These are phyloP conservation scores for Aegithalos caudatus DNA, from an alignment of 2,113 vertebrate genomes.

Conservation along the genomic window DNA sequence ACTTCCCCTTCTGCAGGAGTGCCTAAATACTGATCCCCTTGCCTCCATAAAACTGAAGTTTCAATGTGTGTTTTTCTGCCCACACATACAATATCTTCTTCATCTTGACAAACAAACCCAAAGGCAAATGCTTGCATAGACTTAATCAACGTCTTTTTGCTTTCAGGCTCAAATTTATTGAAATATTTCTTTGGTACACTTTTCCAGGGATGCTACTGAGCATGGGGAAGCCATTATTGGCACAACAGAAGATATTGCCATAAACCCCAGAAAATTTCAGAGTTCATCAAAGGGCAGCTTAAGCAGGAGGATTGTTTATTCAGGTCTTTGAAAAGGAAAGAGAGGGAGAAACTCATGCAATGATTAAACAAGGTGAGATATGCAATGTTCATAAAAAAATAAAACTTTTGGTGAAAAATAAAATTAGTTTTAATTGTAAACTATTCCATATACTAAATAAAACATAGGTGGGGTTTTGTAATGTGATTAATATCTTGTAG, in stretches of 20 bases:
- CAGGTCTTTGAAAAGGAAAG: neutral
- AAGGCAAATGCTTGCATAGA: neutral
- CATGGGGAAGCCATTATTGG: neutral
- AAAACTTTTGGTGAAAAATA: neutral
- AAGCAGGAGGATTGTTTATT: neutral
- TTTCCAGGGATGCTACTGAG: neutral
- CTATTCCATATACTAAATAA: neutral
- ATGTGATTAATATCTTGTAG: neutral
- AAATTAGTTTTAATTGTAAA: neutral
- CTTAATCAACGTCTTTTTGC: neutral
- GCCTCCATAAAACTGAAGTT: neutral
- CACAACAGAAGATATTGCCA: neutral
- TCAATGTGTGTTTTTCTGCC: neutral
- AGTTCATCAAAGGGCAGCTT: neutral
- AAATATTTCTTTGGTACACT: neutral
- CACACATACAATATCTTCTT: neutral
- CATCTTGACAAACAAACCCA: neutral
- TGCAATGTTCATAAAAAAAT: neutral
- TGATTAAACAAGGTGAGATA: neutral
- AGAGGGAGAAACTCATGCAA: neutral
- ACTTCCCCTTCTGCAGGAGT: neutral
- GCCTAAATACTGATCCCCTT: neutral
- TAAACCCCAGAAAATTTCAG: neutral
- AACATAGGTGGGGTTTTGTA: rapidly evolving
- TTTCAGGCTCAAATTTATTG: neutral